phyloP scores from a whole-genome alignment of 2,113 vertebrate species.

The Myxocyprinus asiaticus region DNA sequence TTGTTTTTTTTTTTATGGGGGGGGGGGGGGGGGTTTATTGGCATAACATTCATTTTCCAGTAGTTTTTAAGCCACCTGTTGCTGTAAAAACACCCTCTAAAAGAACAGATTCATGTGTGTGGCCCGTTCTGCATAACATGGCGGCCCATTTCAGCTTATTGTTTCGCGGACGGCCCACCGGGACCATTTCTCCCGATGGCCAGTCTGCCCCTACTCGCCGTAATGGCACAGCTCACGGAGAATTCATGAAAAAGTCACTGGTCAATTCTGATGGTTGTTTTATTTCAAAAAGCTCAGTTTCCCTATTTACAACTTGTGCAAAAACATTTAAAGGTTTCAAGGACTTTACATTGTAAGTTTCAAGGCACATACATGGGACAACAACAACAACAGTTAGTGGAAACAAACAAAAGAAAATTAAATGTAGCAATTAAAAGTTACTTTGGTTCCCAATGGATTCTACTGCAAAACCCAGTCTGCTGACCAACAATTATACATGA shows the following conservation, averaged over 20 bases:
- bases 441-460: conserved; percentile 80
- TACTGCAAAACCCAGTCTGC: conserved; percentile 29
- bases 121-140: no score
- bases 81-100: no score
- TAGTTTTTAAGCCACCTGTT: no score
- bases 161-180: no score
- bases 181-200: no score
- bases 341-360: conserved; percentile 84
- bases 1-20: no score
- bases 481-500: not conserved
- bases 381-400: conserved; percentile 76
- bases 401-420: conserved; percentile 46
- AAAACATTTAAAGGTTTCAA: conserved; percentile 84
- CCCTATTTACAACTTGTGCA: conserved; percentile 84
- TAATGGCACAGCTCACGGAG: no score
- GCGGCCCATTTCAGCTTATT: no score
- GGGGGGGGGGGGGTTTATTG: no score
- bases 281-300: conserved; percentile 80
- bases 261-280: conserved; percentile 78
- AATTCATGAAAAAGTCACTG: not conserved
- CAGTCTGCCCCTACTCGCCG: no score
- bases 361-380: conserved; percentile 85
- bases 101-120: no score
- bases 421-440: conserved; percentile 60
- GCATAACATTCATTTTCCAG: no score